Evolutionary conservation across 2,797 vertebrate species (phyloP).

Genomic region (Cirrhinus molitorella): DNA sequence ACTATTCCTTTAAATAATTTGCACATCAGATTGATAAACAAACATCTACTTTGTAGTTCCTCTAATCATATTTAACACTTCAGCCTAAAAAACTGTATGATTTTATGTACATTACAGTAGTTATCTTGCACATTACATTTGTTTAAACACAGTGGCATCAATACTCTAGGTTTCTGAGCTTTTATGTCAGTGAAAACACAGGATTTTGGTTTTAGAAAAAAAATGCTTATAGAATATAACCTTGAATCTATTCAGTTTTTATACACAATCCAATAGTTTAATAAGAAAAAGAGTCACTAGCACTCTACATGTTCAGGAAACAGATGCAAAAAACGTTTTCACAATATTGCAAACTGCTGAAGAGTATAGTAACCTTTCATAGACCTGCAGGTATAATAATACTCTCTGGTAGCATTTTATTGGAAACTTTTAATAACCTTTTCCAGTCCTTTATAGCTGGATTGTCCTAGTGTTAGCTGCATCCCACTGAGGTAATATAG

Average conservation of each 20-base stretch:
- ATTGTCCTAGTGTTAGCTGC: not conserved
- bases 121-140: constrained; percentile 11
- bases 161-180: not conserved
- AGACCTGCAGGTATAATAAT: constrained; percentile 5
- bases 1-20: not conserved
- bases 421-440: not conserved
- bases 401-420: constrained; percentile 6
- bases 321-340: not conserved
- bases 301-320: constrained; percentile 2
- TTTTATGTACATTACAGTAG: not conserved
- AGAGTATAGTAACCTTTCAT: not conserved
- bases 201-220: constrained; percentile 18
- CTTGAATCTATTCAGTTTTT: not conserved
- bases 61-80: not conserved
- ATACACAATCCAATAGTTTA: not conserved
- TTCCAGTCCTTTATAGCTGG: not conserved
- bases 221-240: not conserved
- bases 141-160: not conserved
- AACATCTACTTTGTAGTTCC: not conserved
- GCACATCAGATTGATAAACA: not conserved
- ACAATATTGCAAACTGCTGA: not conserved
- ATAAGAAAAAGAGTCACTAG: not conserved
- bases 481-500: not conserved
- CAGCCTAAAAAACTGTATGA: not conserved
- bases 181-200: not conserved